Conservation (phyloP, 1,140 invertebrate genomes). For the Gryllus bimaculatus region DNA sequence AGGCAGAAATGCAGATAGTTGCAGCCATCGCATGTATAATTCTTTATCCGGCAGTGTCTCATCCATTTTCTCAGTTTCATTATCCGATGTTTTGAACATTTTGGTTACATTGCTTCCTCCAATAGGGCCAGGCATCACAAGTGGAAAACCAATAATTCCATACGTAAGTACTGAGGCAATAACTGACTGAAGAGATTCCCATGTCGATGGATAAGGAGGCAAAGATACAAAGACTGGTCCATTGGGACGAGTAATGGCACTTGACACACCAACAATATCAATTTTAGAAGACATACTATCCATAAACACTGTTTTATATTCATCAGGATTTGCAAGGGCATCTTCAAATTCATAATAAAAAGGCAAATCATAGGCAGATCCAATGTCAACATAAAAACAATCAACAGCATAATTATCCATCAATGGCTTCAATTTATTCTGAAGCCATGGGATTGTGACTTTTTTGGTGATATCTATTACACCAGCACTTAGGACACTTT, state of each 20-base stretch:
- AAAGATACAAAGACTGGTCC: constrained; percentile 79
- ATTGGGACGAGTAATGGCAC: constrained; percentile 68
- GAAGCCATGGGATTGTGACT: constrained; percentile 62
- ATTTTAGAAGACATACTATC: constrained; percentile 35
- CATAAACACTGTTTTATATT: constrained; percentile 65
- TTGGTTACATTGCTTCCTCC: constrained; percentile 56
- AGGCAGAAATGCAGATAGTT: constrained; percentile 83
- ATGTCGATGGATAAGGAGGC: constrained; percentile 75
- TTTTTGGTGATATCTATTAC: constrained; percentile 79
- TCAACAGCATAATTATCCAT: constrained; percentile 69
- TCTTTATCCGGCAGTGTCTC: constrained; percentile 67
- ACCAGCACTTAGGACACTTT: constrained; percentile 62
- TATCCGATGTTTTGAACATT: constrained; percentile 32
- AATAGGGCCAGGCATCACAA: constrained; percentile 85
- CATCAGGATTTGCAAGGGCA: constrained; percentile 64
- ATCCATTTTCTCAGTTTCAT: constrained; percentile 44
- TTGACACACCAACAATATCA: constrained; percentile 69
- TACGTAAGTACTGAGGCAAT: constrained; percentile 81
- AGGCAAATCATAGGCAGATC: constrained; percentile 78
- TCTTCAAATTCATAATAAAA: constrained; percentile 65
- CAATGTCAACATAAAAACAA: constrained; percentile 83
- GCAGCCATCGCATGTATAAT: constrained; percentile 89
- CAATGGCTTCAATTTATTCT: constrained; percentile 58
- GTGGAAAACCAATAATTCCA: constrained; percentile 80
- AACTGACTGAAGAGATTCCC: constrained; percentile 74